phyloP scores from a whole-genome alignment of 1,140 invertebrate species.

The Parapsyche elsis region DNA sequence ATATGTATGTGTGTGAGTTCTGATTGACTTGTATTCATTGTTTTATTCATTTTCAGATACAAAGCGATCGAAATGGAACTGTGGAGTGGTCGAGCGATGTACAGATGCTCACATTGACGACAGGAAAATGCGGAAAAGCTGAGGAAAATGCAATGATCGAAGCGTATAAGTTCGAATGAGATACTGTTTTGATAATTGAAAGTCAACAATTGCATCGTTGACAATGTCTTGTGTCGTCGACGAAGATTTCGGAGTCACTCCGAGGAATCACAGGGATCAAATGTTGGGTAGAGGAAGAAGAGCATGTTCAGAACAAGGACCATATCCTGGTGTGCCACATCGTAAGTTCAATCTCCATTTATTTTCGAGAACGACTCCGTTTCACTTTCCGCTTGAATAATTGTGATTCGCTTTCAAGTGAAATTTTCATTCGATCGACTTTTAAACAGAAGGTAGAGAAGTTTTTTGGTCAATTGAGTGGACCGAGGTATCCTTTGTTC shows the following conservation, averaged over 20 bases:
- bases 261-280: constrained; percentile 63
- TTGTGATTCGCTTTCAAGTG: no score
- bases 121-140: no score
- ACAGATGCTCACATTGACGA: no score
- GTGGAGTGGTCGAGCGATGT: no score
- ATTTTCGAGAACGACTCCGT: neutral
- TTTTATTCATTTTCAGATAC: no score
- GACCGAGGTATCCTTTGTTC: neutral
- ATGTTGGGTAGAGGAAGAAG: constrained; percentile 66
- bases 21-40: no score
- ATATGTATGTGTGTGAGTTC: no score
- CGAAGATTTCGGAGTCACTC: constrained; percentile 56
- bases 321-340: constrained; percentile 68
- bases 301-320: constrained; percentile 74
- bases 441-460: neutral
- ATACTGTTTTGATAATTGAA: no score
- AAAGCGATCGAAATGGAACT: no score
- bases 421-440: neutral
- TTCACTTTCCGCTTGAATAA: neutral
- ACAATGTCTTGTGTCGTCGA: constrained; percentile 51
- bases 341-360: constrained; percentile 59
- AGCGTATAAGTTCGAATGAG: no score
- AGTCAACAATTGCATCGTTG: no score
- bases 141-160: no score
- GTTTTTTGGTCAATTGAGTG: neutral